Evolutionary conservation across 2,113 vertebrate genomes (phyloP).

Genomic region (Grammatotria lemairii): DNA sequence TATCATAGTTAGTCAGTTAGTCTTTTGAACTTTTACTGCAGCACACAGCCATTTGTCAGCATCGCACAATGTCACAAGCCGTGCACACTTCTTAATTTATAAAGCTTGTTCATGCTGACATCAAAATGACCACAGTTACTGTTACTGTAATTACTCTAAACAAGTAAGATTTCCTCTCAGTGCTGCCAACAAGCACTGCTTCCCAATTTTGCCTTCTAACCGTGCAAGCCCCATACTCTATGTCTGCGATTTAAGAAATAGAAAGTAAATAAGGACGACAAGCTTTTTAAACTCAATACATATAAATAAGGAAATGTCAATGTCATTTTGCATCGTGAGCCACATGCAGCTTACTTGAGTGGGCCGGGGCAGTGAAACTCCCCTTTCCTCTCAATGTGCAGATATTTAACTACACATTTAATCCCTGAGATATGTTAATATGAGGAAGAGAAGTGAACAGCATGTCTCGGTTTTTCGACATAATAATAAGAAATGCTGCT

Average conservation of each 20-base stretch:
- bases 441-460: background rate
- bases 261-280: background rate
- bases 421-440: background rate
- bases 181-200: background rate
- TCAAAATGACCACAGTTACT: background rate
- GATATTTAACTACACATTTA: background rate
- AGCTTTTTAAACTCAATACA: background rate
- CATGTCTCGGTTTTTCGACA: background rate
- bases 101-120: background rate
- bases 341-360: background rate
- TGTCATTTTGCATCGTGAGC: background rate
- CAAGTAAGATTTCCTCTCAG: background rate
- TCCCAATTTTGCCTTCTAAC: background rate
- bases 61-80: background rate
- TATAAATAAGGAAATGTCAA: background rate
- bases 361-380: background rate
- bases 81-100: background rate
- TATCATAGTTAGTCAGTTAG: constrained; percentile 15
- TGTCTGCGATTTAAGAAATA: background rate
- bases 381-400: background rate
- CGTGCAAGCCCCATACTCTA: background rate
- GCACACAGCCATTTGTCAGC: background rate
- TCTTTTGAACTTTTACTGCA: constrained; percentile 1
- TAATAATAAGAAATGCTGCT: background rate
- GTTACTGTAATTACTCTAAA: background rate